Percentiles rank a stretch among this genome's conserved stretches.
Conservation (phyloP, 2,797 vertebrate species). For the Galagoides demidoff region DNA sequence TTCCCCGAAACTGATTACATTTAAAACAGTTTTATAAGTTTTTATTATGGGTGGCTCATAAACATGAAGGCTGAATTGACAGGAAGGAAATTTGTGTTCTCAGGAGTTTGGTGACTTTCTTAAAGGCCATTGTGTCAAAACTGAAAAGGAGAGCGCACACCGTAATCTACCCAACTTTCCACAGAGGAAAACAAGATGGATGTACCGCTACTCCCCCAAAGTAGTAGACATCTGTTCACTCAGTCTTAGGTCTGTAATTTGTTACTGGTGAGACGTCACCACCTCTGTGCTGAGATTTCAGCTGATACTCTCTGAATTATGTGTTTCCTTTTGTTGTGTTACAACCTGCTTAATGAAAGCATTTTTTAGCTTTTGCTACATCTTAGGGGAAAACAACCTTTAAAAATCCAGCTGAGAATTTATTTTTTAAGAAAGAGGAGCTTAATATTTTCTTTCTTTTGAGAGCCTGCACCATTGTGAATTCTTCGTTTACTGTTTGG, state of each 20-base stretch:
- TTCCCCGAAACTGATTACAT: neutral
- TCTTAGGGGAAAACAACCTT: slow-evolving; percentile 49
- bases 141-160: neutral
- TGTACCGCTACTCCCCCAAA: slow-evolving; percentile 13
- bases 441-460: neutral
- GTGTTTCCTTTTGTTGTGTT: slow-evolving; percentile 41
- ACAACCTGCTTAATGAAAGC: slow-evolving; percentile 30
- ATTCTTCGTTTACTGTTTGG: slow-evolving; percentile 13
- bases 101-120: slow-evolving; percentile 31
- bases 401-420: slow-evolving; percentile 17
- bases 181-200: slow-evolving; percentile 49
- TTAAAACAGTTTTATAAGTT: slow-evolving; percentile 12
- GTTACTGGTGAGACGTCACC: slow-evolving; percentile 53
- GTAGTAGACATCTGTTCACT: slow-evolving; percentile 48
- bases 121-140: slow-evolving; percentile 46
- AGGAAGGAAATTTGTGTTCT: slow-evolving; percentile 49
- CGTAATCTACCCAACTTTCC: slow-evolving; percentile 26
- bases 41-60: neutral
- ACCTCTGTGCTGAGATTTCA: slow-evolving; percentile 64
- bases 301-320: neutral
- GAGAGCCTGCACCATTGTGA: neutral
- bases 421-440: neutral
- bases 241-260: slow-evolving; percentile 33
- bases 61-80: neutral
- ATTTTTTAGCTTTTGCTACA: slow-evolving; percentile 8